phyloP scores from a whole-genome alignment of 2,888 invertebrate genomes.

The Eupsilia transversa region DNA sequence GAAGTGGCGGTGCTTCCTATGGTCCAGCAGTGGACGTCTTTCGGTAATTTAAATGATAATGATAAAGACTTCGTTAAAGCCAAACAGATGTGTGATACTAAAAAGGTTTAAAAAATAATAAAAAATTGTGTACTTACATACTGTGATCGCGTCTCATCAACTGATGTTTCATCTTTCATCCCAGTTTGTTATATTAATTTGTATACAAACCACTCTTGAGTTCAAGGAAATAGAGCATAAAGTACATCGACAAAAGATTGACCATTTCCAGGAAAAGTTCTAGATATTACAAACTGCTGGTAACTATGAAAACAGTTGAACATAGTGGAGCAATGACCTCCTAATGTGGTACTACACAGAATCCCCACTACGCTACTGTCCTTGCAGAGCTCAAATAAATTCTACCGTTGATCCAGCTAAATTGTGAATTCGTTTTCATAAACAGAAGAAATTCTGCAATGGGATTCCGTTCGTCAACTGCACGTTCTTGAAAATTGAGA shows the following conservation, averaged over 20 bases:
- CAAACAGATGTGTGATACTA: background rate
- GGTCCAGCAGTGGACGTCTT: too few species aligned
- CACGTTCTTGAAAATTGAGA: constrained; percentile 3
- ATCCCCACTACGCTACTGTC: background rate
- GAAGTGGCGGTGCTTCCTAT: too few species aligned
- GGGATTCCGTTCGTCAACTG: background rate
- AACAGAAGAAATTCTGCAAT: constrained; percentile 4
- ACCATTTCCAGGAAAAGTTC: background rate
- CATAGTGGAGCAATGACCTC: constrained; percentile 42
- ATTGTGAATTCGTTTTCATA: constrained; percentile 37
- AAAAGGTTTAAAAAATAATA: background rate
- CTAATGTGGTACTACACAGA: constrained; percentile 29
- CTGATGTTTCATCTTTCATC: background rate
- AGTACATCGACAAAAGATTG: background rate
- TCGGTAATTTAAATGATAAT: background rate
- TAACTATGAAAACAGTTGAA: constrained; percentile 12
- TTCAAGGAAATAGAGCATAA: background rate
- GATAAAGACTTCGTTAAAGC: background rate
- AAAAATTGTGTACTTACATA: background rate
- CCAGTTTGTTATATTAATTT: background rate
- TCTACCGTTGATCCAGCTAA: constrained; percentile 2
- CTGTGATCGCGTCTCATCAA: background rate
- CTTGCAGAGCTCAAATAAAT: constrained; percentile 16
- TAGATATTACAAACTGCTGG: constrained; percentile 14
- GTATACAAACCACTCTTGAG: background rate